These are phyloP conservation scores for Sebastiscus tertius DNA, from an alignment of 2,797 vertebrate species.

Conservation along the genomic window DNA sequence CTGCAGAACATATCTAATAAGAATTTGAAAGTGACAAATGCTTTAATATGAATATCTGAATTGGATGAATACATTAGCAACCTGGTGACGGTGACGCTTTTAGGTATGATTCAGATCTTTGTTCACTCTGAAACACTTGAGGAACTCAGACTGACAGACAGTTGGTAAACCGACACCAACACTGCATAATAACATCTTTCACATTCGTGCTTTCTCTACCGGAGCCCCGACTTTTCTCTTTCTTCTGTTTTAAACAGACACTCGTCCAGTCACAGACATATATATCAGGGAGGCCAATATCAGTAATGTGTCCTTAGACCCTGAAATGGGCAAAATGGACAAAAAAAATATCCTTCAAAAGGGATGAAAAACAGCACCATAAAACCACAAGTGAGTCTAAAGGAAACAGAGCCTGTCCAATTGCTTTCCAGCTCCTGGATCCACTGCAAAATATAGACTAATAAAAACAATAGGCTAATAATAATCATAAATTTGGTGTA, in stretches of 20 bases:
- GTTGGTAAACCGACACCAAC: neutral
- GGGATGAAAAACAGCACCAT: slow-evolving; percentile 8
- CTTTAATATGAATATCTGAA: slow-evolving; percentile 56
- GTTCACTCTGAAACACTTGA: slow-evolving; percentile 7
- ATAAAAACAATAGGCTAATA: neutral
- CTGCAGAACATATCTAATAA: slow-evolving; percentile 48
- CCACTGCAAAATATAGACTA: slow-evolving; percentile 14
- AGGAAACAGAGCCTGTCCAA: neutral
- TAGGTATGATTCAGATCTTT: slow-evolving; percentile 5
- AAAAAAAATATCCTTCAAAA: slow-evolving; percentile 1
- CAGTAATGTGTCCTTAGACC: neutral
- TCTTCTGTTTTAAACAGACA: neutral
- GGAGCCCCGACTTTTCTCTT: neutral
- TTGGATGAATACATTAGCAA: slow-evolving; percentile 39
- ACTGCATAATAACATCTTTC: slow-evolving; percentile 13
- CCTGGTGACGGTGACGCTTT: neutral
- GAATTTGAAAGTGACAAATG: slow-evolving; percentile 65
- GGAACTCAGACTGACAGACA: slow-evolving; percentile 4
- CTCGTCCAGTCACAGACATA: neutral
- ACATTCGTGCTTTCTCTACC: neutral
- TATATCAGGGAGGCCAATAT: neutral
- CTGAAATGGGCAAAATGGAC: neutral
- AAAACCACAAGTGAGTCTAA: slow-evolving; percentile 10
- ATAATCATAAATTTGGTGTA: slow-evolving; percentile 10
- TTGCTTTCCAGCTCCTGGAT: neutral